phyloP scores from a whole-genome alignment of 2,888 invertebrate genomes.

The Hololepta plana region DNA sequence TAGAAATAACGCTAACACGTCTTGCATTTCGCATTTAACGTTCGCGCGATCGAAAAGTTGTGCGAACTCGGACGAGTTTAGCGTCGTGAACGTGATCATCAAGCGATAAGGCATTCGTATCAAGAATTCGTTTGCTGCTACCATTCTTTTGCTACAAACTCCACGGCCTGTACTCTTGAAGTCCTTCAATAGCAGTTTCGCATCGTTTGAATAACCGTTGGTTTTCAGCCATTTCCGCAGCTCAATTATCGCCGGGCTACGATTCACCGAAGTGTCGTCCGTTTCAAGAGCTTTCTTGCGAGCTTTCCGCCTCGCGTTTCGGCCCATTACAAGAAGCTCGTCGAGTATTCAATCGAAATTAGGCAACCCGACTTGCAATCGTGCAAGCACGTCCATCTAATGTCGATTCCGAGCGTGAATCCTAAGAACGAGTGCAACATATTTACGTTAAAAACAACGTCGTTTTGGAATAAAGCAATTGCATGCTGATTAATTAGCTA shows the following conservation, averaged over 20 bases:
- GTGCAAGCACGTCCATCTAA: too few relatives aligned
- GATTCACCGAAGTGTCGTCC: too few relatives aligned
- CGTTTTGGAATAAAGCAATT: too few relatives aligned
- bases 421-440: too few relatives aligned
- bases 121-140: conserved; percentile 37
- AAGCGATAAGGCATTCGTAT: conserved; percentile 40
- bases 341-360: too few relatives aligned
- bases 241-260: conserved; percentile 26
- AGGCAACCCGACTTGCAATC: too few relatives aligned
- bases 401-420: too few relatives aligned
- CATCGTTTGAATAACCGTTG: conserved; percentile 33
- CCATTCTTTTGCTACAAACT: conserved; percentile 38
- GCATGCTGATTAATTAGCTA: too few relatives aligned
- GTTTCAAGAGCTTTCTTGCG: too few relatives aligned
- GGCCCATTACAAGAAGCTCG: too few relatives aligned
- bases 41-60: conserved; percentile 13
- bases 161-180: conserved; percentile 60
- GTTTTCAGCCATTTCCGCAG: conserved; percentile 35
- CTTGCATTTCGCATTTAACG: conserved; percentile 40
- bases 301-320: conserved; percentile 28
- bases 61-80: conserved; percentile 16
- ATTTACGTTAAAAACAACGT: too few relatives aligned
- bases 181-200: conserved; percentile 34
- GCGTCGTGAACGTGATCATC: conserved; percentile 38
- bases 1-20: conserved; percentile 56